A percentile compares a stretch with the other conserved stretches of the same genome.
phyloP scores from a whole-genome alignment of 2,888 invertebrate genomes.

The Microdon myrmicae region DNA sequence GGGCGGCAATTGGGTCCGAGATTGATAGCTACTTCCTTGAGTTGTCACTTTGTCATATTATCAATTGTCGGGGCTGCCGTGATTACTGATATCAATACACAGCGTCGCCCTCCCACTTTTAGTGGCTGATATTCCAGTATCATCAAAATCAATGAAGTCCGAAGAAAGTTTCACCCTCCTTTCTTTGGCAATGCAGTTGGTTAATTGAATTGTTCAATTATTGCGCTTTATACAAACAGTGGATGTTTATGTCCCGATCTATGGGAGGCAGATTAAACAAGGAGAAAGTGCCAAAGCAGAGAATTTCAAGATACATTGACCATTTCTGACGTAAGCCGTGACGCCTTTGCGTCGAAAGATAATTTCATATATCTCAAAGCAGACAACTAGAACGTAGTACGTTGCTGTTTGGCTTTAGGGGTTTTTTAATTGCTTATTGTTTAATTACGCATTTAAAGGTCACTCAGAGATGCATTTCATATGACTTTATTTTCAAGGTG shows the following conservation, averaged over 20 bases:
- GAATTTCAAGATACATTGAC: constrained; percentile 10
- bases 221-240: constrained; percentile 15
- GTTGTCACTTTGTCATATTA: too few relatives aligned
- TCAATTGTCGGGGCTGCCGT: too few relatives aligned
- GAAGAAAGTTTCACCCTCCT: constrained; percentile 7
- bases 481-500: too few relatives aligned
- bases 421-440: background rate
- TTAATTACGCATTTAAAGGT: too few relatives aligned
- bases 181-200: background rate
- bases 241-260: constrained; percentile 12
- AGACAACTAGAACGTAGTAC: constrained; percentile 33
- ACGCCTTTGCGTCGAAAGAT: constrained; percentile 34
- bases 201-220: constrained; percentile 43
- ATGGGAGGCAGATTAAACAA: constrained; percentile 4
- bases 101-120: constrained; percentile 32
- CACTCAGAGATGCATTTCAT: too few relatives aligned
- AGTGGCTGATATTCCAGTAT: background rate
- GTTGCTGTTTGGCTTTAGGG: background rate
- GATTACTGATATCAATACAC: too few relatives aligned
- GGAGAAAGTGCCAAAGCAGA: constrained; percentile 9
- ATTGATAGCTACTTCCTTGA: too few relatives aligned
- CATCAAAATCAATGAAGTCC: constrained; percentile 27
- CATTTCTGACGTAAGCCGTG: constrained; percentile 47
- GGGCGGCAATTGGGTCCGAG: too few relatives aligned
- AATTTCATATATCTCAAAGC: constrained; percentile 10